These are phyloP conservation scores for Ctenomys sociabilis DNA, from an alignment of 2,113 vertebrate genomes.

Conservation along the genomic window DNA sequence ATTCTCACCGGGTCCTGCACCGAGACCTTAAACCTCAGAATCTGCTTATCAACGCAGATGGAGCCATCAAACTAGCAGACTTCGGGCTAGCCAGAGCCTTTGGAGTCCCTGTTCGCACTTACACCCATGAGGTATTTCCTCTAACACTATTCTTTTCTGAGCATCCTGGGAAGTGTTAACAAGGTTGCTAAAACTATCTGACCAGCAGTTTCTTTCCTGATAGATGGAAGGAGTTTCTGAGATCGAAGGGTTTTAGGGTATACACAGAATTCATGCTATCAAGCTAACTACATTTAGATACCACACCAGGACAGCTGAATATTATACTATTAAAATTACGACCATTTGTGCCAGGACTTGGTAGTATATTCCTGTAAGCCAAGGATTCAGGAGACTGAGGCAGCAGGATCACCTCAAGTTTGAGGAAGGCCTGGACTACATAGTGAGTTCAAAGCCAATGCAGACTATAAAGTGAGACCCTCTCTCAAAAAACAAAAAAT, in stretches of 20 bases:
- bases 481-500: not conserved
- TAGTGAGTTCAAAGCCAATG: not conserved
- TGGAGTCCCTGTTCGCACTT: conserved; percentile 96
- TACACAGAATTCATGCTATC: conserved; percentile 21
- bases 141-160: conserved; percentile 22
- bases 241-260: conserved; percentile 15
- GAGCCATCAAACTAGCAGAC: conserved; percentile 96
- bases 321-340: conserved; percentile 41
- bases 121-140: conserved; percentile 93
- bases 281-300: conserved; percentile 31
- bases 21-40: conserved; percentile 97
- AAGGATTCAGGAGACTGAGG: not conserved
- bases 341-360: not conserved
- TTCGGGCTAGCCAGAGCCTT: conserved; percentile 97
- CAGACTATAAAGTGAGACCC: not conserved
- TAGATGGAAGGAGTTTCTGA: conserved; percentile 36
- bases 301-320: not conserved
- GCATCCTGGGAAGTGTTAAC: conserved; percentile 22
- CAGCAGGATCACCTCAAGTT: not conserved
- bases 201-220: conserved; percentile 37
- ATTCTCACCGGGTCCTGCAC: conserved; percentile 96
- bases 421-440: not conserved
- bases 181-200: conserved; percentile 43
- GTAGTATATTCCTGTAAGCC: not conserved
- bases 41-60: conserved; percentile 96